Evolutionary conservation across 2,888 invertebrate species (phyloP).

Genomic region (Drosophila yooni): DNA sequence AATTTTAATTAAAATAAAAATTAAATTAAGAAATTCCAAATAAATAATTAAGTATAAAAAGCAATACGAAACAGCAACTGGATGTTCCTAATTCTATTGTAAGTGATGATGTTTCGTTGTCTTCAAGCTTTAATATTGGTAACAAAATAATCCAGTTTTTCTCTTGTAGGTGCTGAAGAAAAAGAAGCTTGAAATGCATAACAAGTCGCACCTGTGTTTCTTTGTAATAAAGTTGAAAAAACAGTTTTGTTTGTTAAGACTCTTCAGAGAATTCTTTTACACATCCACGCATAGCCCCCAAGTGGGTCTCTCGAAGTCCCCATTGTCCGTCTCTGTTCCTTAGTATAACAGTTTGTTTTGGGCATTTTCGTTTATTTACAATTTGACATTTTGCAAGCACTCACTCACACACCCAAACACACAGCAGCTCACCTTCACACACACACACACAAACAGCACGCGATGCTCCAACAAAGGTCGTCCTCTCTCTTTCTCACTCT

Average conservation of each 20-base stretch:
- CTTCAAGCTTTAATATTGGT: not conserved
- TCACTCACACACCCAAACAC: constrained; percentile 27
- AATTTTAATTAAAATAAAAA: not conserved
- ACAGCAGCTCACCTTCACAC: constrained; percentile 68
- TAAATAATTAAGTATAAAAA: not conserved
- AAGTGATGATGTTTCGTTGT: not conserved
- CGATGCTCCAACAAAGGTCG: constrained; percentile 56
- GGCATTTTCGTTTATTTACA: constrained; percentile 76
- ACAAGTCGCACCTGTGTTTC: not conserved
- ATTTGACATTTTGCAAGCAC: constrained; percentile 75
- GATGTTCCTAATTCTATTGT: no score
- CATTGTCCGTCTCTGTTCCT: constrained; percentile 33
- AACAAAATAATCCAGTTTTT: not conserved
- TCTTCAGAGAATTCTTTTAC: not conserved
- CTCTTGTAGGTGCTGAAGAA: not conserved
- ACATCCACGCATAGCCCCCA: not conserved
- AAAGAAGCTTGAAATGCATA: not conserved
- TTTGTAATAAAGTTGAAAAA: not conserved
- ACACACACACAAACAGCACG: constrained; percentile 25
- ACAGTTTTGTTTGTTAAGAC: not conserved
- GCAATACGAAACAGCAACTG: no score
- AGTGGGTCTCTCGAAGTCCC: no score
- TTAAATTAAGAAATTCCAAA: not conserved
- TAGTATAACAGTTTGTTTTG: constrained; percentile 66
- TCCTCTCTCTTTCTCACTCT: constrained; percentile 36